These are phyloP conservation scores for Catharus ustulatus DNA, from an alignment of 2,797 vertebrate species.

Conservation along the genomic window DNA sequence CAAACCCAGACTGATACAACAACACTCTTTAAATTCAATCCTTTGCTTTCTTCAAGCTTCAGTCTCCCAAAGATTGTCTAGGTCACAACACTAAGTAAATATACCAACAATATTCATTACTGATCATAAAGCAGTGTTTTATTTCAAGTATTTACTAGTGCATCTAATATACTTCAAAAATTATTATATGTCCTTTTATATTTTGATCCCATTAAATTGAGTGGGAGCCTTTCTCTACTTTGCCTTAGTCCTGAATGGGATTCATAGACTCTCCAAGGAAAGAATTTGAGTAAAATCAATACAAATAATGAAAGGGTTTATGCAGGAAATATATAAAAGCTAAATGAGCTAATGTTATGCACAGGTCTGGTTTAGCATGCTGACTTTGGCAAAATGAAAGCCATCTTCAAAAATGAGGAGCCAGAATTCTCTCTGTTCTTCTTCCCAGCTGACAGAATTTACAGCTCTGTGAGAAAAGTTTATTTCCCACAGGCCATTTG, in stretches of 20 bases:
- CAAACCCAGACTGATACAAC: neutral
- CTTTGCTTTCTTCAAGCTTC: neutral
- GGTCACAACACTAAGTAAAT: neutral
- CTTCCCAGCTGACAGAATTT: neutral
- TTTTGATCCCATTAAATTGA: neutral
- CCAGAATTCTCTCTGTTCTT: neutral
- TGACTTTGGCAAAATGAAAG: neutral
- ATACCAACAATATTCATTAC: neutral
- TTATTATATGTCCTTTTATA: neutral
- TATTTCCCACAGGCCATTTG: accelerated
- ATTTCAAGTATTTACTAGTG: neutral
- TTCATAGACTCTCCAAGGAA: neutral
- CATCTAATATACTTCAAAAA: neutral
- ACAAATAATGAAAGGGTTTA: neutral
- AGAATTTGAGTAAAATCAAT: neutral
- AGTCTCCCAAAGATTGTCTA: neutral
- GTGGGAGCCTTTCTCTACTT: neutral
- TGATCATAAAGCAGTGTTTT: neutral
- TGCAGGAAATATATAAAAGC: neutral
- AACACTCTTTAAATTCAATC: neutral
- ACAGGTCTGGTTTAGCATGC: neutral
- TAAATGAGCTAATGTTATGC: neutral
- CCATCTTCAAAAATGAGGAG: neutral
- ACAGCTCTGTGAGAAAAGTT: neutral
- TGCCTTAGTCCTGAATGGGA: neutral